Evolutionary conservation across 92 coral and sea anemone genomes (phyloP), one percentile per base, ranked within the genome.

Genomic region (Diadumene lineata): DNA sequence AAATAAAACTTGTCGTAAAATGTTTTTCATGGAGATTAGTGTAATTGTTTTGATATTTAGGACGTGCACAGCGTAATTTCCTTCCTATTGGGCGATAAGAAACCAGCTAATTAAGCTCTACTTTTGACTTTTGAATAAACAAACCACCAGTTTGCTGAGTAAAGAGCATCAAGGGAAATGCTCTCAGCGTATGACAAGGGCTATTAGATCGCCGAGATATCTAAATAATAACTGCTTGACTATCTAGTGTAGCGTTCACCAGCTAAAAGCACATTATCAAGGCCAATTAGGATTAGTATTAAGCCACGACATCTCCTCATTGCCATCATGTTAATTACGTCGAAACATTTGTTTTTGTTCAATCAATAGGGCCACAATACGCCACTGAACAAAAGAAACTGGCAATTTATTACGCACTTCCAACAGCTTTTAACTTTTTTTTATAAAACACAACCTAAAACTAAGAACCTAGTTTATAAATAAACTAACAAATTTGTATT

Each of bases 211-310:
- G 23, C 22, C n/a, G n/a, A n/a, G n/a, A n/a, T n/a, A n/a, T n/a
- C n/a, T n/a, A 46, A 46, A 46, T 46, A 46, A 8, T 16, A 8
- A 8, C 18, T 16, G 9, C 18, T 26, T 55, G 60, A 3, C 21
- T 55, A 55, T 55, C 53, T 46, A n/a, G n/a, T n/a, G n/a, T n/a
- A n/a, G n/a, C n/a, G n/a, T n/a, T n/a, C n/a, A 38, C 13, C 18
- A 21, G 60, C 31, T 58, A 58, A 58, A 58, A 10, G 64, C 64
- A 58, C 64, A 58, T 7, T 32, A 26, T 58, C 26, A 26, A 53
- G 62, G 27, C 32, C 53, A 70, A 70, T 70, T 70, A 70, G 34
- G 64, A 51, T 70, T 30, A n/a, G 75, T 29, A 72, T 72, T 72
- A 15, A 23, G 33, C 50, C 77, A 34, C 43, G 32, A 72, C 65